phyloP scores from a whole-genome alignment of 2,113 vertebrate genomes.

The Synchiropus splendidus region DNA sequence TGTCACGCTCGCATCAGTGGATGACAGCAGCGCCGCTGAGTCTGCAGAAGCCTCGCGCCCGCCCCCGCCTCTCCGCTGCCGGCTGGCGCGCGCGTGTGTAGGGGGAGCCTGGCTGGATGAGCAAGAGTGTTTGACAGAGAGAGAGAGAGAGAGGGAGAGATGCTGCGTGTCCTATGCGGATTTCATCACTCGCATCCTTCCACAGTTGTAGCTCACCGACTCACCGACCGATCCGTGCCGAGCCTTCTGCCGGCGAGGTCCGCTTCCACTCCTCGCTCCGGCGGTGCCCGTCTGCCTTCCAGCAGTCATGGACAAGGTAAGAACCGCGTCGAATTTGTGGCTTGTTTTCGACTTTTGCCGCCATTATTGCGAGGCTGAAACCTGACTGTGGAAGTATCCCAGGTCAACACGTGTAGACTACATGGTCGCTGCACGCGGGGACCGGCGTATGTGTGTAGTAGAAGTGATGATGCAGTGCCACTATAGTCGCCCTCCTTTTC shows the following conservation, averaged over 20 bases:
- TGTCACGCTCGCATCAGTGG: background rate
- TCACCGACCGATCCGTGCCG: slow-evolving; percentile 10
- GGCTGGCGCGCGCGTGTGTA: slow-evolving; percentile 19
- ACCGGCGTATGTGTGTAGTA: slow-evolving; percentile 18
- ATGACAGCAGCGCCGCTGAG: slow-evolving; percentile 27
- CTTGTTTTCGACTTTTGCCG: too few relatives aligned
- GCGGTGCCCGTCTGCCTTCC: too few relatives aligned
- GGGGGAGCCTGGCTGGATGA: slow-evolving; percentile 16
- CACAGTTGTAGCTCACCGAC: too few relatives aligned
- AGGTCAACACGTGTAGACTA: too few relatives aligned
- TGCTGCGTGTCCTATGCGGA: slow-evolving; percentile 49
- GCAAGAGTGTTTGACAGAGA: slow-evolving; percentile 14
- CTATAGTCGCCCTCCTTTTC: slow-evolving; percentile 3
- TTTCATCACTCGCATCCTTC: too few relatives aligned
- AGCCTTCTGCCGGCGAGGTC: slow-evolving; percentile 3
- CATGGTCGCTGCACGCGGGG: slow-evolving; percentile 25
- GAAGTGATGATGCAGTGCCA: slow-evolving; percentile 26
- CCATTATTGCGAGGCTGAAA: too few relatives aligned
- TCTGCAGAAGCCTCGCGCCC: slow-evolving; percentile 21
- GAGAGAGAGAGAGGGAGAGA: slow-evolving; percentile 36
- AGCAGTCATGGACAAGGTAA: slow-evolving; percentile 32
- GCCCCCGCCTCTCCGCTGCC: slow-evolving; percentile 22
- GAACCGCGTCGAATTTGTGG: background rate
- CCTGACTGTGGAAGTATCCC: too few relatives aligned
- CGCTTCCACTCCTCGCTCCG: too few relatives aligned